phyloP scores from a whole-genome alignment of 2,888 invertebrate species.

The Tromatobia lineatoria region DNA sequence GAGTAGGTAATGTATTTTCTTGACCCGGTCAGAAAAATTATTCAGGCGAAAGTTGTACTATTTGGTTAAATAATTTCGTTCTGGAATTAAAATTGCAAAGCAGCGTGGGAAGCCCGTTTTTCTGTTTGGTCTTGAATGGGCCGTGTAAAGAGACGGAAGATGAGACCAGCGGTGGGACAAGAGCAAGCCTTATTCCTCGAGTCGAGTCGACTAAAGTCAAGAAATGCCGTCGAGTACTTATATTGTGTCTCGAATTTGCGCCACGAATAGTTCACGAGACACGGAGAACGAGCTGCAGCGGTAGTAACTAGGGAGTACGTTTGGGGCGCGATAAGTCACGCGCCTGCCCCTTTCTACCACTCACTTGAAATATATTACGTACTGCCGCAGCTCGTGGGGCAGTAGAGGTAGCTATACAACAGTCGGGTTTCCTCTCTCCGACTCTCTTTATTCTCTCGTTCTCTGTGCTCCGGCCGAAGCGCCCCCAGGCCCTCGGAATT shows the following conservation, averaged over 20 bases:
- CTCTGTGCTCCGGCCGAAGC: conserved; percentile 31
- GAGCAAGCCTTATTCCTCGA: conserved; percentile 32
- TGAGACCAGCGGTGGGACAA: background rate
- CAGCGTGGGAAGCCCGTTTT: background rate
- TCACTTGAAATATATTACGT: conserved; percentile 45
- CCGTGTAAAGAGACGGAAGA: background rate
- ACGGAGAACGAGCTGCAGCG: conserved; percentile 42
- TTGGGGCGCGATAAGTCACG: conserved; percentile 67
- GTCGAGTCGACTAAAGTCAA: conserved; percentile 19
- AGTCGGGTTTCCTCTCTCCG: conserved; percentile 35
- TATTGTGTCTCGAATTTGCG: conserved; percentile 64
- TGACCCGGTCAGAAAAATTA: too few species aligned
- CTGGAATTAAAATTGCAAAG: background rate
- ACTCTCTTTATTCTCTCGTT: conserved; percentile 63
- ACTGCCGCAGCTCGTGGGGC: background rate
- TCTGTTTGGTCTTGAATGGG: background rate
- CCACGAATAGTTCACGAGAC: conserved; percentile 57
- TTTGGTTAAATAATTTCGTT: background rate
- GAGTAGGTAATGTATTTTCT: too few species aligned
- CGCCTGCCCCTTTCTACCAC: conserved; percentile 59
- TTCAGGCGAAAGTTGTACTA: background rate
- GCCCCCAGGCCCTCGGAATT: conserved; percentile 57
- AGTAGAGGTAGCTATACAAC: conserved; percentile 28
- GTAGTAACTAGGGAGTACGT: conserved; percentile 63
- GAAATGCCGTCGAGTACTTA: conserved; percentile 49